A percentile compares a stretch with the other conserved stretches of the same genome.
Conservation (phyloP, 1,140 invertebrate genomes). For the Onthophagus taurus region DNA sequence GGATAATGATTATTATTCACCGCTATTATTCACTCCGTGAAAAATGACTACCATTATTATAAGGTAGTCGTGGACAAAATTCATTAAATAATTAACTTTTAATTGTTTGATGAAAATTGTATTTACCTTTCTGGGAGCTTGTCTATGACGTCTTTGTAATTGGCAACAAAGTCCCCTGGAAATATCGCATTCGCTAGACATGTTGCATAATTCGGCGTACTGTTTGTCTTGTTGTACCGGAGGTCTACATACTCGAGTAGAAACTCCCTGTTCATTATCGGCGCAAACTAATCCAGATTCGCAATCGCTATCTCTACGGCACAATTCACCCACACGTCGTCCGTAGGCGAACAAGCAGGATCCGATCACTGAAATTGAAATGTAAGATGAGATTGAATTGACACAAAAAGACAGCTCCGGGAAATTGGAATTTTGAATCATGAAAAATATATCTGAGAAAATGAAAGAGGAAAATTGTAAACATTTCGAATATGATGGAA, state of each 20-base stretch:
- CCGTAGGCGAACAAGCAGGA: conserved; percentile 63
- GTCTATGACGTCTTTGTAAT: conserved; percentile 73
- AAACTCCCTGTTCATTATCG: conserved; percentile 39
- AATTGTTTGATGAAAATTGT: background rate
- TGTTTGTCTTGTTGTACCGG: conserved; percentile 65
- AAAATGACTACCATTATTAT: no score
- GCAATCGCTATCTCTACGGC: conserved; percentile 63
- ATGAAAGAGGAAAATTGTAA: no score
- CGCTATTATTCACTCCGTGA: no score
- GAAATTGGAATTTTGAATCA: background rate
- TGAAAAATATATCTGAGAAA: background rate
- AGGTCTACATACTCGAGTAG: conserved; percentile 64
- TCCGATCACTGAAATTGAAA: conserved; percentile 52
- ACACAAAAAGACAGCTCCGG: no score
- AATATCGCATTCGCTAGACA: conserved; percentile 79
- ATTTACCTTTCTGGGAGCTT: conserved; percentile 67
- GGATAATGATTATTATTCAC: no score
- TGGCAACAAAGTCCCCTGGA: conserved; percentile 79
- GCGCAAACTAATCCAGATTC: conserved; percentile 63
- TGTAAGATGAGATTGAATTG: no score
- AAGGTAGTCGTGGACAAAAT: no score
- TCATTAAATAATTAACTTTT: background rate
- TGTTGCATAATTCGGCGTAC: conserved; percentile 74
- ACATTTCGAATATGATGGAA: conserved; percentile 5
- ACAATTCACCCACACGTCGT: conserved; percentile 63